phyloP scores from a whole-genome alignment of 2,888 invertebrate species.

The Trypoxylon attenuatum region DNA sequence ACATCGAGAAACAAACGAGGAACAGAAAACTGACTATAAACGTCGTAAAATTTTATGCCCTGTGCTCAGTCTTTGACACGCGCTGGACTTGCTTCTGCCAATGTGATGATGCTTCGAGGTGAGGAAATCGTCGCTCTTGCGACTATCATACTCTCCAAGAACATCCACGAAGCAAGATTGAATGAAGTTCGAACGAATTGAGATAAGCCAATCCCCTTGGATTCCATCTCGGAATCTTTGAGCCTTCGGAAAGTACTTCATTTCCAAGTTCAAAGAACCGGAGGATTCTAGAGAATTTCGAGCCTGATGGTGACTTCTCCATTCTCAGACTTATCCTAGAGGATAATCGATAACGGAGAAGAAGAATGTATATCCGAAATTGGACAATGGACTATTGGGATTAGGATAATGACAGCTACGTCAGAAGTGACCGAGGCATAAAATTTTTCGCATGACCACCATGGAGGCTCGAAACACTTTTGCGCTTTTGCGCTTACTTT shows the following conservation, averaged over 20 bases:
- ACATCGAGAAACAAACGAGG: conserved; percentile 66
- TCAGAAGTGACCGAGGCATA: conserved; percentile 63
- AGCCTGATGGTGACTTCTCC: conserved; percentile 33
- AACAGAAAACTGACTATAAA: conserved; percentile 74
- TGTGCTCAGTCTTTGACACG: conserved; percentile 62
- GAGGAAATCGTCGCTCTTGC: conserved; percentile 2
- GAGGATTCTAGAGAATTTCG: conserved; percentile 55
- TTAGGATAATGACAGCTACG: conserved; percentile 15
- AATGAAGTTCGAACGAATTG: neutral
- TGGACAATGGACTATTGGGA: conserved; percentile 1
- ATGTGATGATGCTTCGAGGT: conserved; percentile 1
- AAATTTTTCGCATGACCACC: conserved; percentile 65
- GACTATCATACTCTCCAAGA: no score
- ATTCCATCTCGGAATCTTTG: conserved; percentile 66
- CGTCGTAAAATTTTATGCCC: conserved; percentile 71
- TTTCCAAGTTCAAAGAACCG: conserved; percentile 69
- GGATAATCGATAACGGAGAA: conserved; percentile 34
- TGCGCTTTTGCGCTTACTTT: conserved; percentile 29
- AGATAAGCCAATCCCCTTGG: conserved; percentile 12
- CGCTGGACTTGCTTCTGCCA: conserved; percentile 20
- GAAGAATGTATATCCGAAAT: conserved; percentile 4
- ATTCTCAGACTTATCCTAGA: conserved; percentile 27
- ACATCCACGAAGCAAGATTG: no score
- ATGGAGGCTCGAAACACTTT: conserved; percentile 62
- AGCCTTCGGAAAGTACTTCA: conserved; percentile 64